Evolutionary conservation across 1,140 invertebrate genomes (phyloP), one percentile per base, ranked within the genome.

Genomic region (Drosophila nannoptera): DNA sequence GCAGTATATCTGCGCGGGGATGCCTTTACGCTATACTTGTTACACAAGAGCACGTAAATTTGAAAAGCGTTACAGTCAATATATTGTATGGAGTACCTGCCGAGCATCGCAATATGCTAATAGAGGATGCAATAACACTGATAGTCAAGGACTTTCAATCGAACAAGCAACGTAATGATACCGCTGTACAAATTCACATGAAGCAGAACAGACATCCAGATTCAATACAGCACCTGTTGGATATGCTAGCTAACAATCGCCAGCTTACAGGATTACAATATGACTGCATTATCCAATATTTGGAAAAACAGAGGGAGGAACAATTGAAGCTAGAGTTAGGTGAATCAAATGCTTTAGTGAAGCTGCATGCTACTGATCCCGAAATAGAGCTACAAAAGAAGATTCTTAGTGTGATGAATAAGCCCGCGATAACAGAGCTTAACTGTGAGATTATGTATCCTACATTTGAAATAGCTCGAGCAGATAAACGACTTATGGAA

Each of bases 21-120:
- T 96, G 95, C 75, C 91, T 98, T 0, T 98, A 97, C 91, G 97
- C 96, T 0, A 94, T 98, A 68, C 91, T 98, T 12, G 92, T 98
- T 1, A 96, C 94, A 82, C 94, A 94, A 1, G 92, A 94, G 72
- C 97, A 98, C 88, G 94, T 96, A 87, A 93, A 94, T 75, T 93
- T 97, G 74, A 92, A 93, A 75, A 97, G 96, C 61, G 90, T 98
- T 32, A 98, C 96, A 12, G 90, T 99, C 2, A 97, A 97, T 78
- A 97, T 98, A 69, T 90, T 98, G 14, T 95, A 97, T 90, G 97
- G 97, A 12, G 91, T 95, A 77, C 95, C 96, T 70, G 71, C 90
- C 95, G 97, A 98, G 88, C 97, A 98, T 87, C 93, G 97, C 70
- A 97, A 98, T 90, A 98, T 98, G 96, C 96, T 96, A 0, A 80